phyloP scores from a whole-genome alignment of 2,113 vertebrate genomes.

The Apaloderma vittatum region DNA sequence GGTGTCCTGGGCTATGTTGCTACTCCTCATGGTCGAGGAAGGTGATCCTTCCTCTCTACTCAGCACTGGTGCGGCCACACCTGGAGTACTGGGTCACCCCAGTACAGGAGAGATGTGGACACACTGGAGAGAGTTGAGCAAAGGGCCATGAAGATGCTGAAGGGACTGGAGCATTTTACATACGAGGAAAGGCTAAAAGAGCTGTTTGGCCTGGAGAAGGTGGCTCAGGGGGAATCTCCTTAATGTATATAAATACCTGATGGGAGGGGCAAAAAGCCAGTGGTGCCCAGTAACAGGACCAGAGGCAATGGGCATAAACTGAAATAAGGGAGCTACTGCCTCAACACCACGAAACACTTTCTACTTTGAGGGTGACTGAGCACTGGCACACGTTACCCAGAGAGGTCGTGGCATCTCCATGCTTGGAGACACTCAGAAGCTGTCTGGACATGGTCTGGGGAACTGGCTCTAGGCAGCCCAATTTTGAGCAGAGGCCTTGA shows the following conservation, averaged over 20 bases:
- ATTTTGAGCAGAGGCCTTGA: not conserved
- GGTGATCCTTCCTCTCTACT: not conserved
- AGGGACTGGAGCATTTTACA: not conserved
- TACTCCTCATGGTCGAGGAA: not conserved
- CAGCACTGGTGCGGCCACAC: not conserved
- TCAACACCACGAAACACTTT: not conserved
- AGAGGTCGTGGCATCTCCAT: not conserved
- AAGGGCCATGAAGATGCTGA: not conserved
- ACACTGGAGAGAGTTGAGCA: accelerated
- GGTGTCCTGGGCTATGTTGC: not conserved
- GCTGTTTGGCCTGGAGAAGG: not conserved
- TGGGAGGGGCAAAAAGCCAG: not conserved
- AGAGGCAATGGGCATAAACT: not conserved
- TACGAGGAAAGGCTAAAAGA: not conserved
- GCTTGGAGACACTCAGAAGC: not conserved
- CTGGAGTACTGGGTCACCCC: not conserved
- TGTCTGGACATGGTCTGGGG: not conserved
- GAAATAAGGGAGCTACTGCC: not conserved
- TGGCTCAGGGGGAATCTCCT: not conserved
- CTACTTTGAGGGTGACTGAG: not conserved
- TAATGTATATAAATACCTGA: not conserved
- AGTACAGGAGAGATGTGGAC: not conserved
- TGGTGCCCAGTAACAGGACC: too few species aligned
- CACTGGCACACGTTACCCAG: not conserved
- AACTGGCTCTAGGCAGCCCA: not conserved